Conservation (phyloP, 2,797 vertebrate genomes). For the Paratrypauchen microcephalus region DNA sequence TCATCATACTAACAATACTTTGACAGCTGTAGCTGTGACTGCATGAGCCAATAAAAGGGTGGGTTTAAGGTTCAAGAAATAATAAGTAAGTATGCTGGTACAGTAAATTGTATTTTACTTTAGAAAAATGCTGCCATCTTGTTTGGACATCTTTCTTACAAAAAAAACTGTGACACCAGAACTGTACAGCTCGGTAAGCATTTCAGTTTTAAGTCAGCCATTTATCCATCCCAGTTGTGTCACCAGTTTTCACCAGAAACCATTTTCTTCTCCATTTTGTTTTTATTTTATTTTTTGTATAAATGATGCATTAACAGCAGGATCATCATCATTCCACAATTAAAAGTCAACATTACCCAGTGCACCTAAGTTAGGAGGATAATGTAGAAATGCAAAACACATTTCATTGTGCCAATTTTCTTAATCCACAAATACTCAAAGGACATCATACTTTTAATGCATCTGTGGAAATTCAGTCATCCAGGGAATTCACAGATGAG, state of each 20-base stretch:
- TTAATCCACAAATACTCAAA: constrained; percentile 37
- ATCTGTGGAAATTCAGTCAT: constrained; percentile 35
- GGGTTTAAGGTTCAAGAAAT: too few species aligned
- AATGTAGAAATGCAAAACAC: constrained; percentile 20
- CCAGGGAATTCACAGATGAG: constrained; percentile 48
- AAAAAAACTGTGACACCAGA: background rate
- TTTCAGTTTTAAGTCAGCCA: background rate
- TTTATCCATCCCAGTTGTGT: constrained; percentile 5
- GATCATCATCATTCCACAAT: constrained; percentile 10
- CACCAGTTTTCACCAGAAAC: constrained; percentile 1
- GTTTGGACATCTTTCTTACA: background rate
- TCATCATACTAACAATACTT: too few species aligned
- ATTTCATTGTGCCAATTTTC: constrained; percentile 27
- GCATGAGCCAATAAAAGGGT: too few species aligned
- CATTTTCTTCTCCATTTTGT: background rate
- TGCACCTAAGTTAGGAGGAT: constrained; percentile 18
- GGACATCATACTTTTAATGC: constrained; percentile 39
- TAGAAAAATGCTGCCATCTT: background rate
- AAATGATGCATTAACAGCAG: background rate
- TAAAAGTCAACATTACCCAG: background rate
- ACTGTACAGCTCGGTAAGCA: background rate
- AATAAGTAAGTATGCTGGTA: too few species aligned
- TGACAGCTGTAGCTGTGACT: too few species aligned
- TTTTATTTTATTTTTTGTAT: background rate
- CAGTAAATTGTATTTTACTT: background rate